Conservation (phyloP, 2,113 vertebrate genomes). For the Aptenodytes patagonicus region DNA sequence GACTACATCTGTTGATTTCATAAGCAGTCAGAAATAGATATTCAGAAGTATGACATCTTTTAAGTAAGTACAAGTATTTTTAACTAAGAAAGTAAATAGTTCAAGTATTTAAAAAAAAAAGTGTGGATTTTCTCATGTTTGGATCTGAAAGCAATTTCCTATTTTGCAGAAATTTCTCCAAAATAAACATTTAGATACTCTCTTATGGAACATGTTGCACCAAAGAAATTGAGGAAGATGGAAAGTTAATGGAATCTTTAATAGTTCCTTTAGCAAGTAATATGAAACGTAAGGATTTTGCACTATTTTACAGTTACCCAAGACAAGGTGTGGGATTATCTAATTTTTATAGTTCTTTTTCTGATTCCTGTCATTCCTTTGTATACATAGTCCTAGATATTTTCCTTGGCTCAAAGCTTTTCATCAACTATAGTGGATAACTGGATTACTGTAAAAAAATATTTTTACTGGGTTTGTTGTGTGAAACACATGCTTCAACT, state of each 20-base stretch:
- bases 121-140: background rate
- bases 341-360: background rate
- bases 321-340: background rate
- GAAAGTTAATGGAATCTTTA: background rate
- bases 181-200: background rate
- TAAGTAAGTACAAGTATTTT: background rate
- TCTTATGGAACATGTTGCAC: background rate
- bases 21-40: background rate
- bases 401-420: background rate
- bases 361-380: background rate
- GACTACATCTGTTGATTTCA: background rate
- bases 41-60: background rate
- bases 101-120: background rate
- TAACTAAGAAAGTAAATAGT: background rate
- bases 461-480: background rate
- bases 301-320: background rate
- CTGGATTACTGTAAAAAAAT: background rate
- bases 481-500: background rate
- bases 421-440: background rate
- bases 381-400: background rate
- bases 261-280: background rate
- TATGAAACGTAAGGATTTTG: background rate
- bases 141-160: background rate
- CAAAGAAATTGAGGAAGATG: background rate
- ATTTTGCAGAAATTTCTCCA: background rate